phyloP scores from a whole-genome alignment of 2,113 vertebrate species.

The Platycercus adscitus region DNA sequence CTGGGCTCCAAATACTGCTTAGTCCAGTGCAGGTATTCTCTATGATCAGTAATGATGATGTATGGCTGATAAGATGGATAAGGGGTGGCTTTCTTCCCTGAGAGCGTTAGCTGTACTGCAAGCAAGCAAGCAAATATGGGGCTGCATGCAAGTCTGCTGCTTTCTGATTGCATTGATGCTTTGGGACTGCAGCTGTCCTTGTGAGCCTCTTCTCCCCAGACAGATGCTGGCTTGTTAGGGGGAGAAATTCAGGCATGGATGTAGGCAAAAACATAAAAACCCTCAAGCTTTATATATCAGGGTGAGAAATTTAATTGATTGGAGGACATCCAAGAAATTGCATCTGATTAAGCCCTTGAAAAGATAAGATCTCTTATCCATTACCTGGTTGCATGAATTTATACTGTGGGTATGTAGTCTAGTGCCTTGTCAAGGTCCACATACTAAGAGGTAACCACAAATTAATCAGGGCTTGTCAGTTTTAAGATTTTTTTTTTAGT shows the following conservation, averaged over 20 bases:
- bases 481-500: background rate
- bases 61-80: background rate
- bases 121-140: background rate
- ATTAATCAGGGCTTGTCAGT: background rate
- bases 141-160: background rate
- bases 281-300: background rate
- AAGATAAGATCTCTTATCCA: background rate
- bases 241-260: background rate
- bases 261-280: background rate
- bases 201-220: background rate
- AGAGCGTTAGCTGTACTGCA: background rate
- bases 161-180: background rate
- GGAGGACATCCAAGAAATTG: constrained; percentile 5
- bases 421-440: background rate
- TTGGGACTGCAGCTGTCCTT: background rate
- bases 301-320: background rate
- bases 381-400: background rate
- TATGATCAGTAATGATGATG: background rate
- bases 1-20: background rate
- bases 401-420: background rate
- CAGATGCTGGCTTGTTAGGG: background rate
- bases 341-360: constrained; percentile 34
- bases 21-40: background rate
- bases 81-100: background rate
- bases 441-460: background rate